A percentile compares a stretch with the other conserved stretches of the same genome.
These are phyloP conservation scores for Cyrtonyx montezumae DNA, from an alignment of 2,113 vertebrate genomes.

Conservation along the genomic window DNA sequence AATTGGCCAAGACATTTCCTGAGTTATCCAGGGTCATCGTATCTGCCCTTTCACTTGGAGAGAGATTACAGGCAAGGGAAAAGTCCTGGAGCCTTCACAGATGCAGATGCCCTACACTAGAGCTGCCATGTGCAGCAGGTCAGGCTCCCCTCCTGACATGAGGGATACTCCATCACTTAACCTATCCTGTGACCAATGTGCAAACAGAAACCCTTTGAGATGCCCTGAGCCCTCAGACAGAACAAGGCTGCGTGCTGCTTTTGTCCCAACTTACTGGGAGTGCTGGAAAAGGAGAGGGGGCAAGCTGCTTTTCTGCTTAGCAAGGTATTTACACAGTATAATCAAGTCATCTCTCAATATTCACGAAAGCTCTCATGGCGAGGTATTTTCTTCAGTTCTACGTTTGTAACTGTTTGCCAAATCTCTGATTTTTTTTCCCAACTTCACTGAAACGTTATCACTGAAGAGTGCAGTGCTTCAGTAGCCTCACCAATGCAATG, in stretches of 20 bases:
- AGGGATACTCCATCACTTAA: constrained; percentile 42
- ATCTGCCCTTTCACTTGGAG: constrained; percentile 60
- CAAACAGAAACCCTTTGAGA: neutral
- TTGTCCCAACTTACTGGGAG: neutral
- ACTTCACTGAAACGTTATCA: neutral
- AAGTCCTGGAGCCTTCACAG: constrained; percentile 57
- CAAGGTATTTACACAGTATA: neutral
- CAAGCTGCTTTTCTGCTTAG: neutral
- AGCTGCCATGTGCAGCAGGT: neutral
- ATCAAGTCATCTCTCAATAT: neutral
- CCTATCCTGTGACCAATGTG: constrained; percentile 6
- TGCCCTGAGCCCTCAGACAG: neutral
- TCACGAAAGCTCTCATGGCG: neutral
- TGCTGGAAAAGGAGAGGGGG: neutral
- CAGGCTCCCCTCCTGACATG: constrained; percentile 20
- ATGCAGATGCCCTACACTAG: constrained; percentile 11
- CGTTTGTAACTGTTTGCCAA: neutral
- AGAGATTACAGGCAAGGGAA: constrained; percentile 47
- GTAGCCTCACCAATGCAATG: neutral
- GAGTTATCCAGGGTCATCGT: constrained; percentile 60
- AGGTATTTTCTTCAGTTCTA: neutral
- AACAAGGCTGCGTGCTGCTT: neutral
- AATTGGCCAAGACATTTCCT: constrained; percentile 53
- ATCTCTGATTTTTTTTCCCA: neutral
- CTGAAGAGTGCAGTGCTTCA: neutral